Evolutionary conservation across 2,113 vertebrate genomes (phyloP).

Genomic region (Chaenogobius annularis): DNA sequence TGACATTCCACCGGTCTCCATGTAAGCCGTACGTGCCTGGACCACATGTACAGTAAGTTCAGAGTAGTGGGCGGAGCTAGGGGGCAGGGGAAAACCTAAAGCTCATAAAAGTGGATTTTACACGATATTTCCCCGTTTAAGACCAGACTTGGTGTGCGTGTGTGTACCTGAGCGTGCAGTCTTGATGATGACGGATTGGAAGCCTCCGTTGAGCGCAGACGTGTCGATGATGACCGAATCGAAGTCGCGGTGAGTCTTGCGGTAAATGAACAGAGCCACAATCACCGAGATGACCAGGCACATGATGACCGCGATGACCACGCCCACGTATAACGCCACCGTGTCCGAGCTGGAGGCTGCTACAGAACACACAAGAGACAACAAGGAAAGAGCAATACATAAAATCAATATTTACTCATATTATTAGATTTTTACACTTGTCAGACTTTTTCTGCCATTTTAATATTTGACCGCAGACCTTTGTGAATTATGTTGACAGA

Average conservation of each 20-base stretch:
- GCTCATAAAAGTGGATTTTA: no score
- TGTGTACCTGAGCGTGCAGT: conserved; percentile 89
- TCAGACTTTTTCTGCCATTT: no score
- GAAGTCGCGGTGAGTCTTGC: conserved; percentile 93
- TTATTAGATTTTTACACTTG: no score
- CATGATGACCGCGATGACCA: conserved; percentile 91
- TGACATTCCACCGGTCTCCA: no score
- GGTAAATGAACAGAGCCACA: conserved; percentile 91
- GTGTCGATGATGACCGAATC: conserved; percentile 94
- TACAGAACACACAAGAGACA: conserved; percentile 49
- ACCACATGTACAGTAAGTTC: no score
- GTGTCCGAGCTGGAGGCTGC: conserved; percentile 91
- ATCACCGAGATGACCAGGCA: conserved; percentile 90
- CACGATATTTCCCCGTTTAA: no score
- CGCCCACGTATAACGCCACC: conserved; percentile 89
- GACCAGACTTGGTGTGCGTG: not conserved
- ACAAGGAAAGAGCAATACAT: not conserved
- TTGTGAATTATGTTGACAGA: no score
- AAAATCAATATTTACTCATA: not conserved
- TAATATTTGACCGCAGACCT: no score
- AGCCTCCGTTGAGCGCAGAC: conserved; percentile 90
- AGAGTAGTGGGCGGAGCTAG: no score
- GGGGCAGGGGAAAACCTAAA: no score
- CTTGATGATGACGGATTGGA: conserved; percentile 94
- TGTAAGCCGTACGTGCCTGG: no score